Evolutionary conservation across 2,113 vertebrate genomes (phyloP).

Genomic region (Mesitornis unicolor): DNA sequence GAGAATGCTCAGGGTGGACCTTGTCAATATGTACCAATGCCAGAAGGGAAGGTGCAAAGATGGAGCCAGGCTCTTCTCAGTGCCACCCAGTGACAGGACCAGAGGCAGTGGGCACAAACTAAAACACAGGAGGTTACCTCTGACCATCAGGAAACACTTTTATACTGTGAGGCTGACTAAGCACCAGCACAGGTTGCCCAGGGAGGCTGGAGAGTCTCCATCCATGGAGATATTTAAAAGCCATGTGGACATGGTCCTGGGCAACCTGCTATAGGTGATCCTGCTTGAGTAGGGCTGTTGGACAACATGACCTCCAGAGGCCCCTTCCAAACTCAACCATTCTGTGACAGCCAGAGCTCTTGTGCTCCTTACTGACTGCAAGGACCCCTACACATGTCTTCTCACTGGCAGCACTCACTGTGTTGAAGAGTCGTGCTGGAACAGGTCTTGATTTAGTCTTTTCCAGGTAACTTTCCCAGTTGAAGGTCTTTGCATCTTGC

Average conservation of each 20-base stretch:
- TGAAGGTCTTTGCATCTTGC: constrained; percentile 79
- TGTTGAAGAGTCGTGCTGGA: constrained; percentile 86
- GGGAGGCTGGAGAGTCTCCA: not conserved
- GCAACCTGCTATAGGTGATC: not conserved
- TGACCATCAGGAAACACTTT: not conserved
- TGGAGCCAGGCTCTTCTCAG: not conserved
- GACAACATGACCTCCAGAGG: not conserved
- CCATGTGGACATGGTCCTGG: not conserved
- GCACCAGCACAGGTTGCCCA: not conserved
- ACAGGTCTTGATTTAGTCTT: constrained; percentile 79
- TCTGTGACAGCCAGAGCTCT: not conserved
- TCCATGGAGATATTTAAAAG: not conserved
- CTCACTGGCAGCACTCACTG: constrained; percentile 73
- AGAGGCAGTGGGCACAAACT: not conserved
- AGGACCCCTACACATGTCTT: not conserved
- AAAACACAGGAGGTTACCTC: not conserved
- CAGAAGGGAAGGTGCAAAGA: not conserved
- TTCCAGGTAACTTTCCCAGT: constrained; percentile 85
- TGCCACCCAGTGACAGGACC: not conserved
- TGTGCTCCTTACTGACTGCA: not conserved
- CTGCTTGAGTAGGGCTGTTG: not conserved
- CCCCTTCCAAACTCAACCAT: not conserved
- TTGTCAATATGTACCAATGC: not conserved
- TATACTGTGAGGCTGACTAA: not conserved
- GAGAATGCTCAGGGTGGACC: not conserved